phyloP scores from a whole-genome alignment of 2,888 invertebrate genomes.

The Xanthorhoe designata region DNA sequence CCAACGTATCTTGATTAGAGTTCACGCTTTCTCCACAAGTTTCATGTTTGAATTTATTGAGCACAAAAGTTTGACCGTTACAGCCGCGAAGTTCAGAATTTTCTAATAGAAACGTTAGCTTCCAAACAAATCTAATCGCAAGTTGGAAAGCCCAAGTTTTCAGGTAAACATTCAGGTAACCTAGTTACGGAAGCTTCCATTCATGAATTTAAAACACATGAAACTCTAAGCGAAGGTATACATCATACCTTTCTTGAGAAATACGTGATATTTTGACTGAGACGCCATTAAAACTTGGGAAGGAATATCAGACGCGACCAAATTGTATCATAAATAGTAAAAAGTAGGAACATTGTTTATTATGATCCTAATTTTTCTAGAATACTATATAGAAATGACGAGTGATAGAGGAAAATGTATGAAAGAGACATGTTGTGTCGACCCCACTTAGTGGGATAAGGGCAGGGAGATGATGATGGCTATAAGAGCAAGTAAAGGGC shows the following conservation, averaged over 20 bases:
- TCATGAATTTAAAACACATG: constrained; percentile 52
- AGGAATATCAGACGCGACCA: constrained; percentile 22
- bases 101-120: constrained; percentile 25
- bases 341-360: no score
- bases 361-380: no score
- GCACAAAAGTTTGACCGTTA: constrained; percentile 1
- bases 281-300: constrained; percentile 53
- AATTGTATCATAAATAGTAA: background rate
- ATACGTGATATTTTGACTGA: constrained; percentile 65
- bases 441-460: no score
- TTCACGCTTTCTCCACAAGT: background rate
- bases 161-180: constrained; percentile 30
- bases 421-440: no score
- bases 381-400: no score
- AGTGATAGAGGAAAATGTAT: no score
- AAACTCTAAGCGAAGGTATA: constrained; percentile 48
- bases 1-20: background rate
- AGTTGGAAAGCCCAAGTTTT: constrained; percentile 19
- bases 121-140: constrained; percentile 29
- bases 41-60: constrained; percentile 2
- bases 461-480: no score
- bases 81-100: constrained; percentile 1
- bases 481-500: no score
- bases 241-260: constrained; percentile 57
- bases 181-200: constrained; percentile 34